A percentile compares a stretch with the other conserved stretches of the same genome.
Conservation (phyloP, 2,888 invertebrate genomes). For the Tineola bisselliella region DNA sequence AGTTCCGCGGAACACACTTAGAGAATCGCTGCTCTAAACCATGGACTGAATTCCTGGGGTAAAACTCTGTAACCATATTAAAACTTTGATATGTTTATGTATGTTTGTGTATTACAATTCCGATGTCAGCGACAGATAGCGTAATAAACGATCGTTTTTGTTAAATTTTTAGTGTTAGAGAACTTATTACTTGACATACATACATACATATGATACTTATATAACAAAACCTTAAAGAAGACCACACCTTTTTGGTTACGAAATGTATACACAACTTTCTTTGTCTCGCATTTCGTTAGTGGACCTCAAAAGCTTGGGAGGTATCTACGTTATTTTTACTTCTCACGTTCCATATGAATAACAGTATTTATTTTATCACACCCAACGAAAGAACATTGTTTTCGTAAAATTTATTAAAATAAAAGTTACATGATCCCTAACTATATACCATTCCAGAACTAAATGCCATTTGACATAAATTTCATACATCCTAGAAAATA, state of each 20-base stretch:
- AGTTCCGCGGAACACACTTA: too few relatives aligned
- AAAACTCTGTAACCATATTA: neutral
- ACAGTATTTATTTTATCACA: constrained; percentile 3
- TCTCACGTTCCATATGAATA: neutral
- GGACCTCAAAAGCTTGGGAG: neutral
- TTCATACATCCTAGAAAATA: too few relatives aligned
- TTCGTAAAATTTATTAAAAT: neutral
- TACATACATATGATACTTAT: too few relatives aligned
- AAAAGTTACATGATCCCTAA: too few relatives aligned
- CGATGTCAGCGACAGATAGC: neutral
- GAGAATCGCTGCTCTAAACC: neutral
- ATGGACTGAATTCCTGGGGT: neutral
- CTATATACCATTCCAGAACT: too few relatives aligned
- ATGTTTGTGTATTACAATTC: neutral
- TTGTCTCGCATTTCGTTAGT: neutral
- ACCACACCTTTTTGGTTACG: too few relatives aligned
- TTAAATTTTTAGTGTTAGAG: too few relatives aligned
- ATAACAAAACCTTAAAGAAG: too few relatives aligned
- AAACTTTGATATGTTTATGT: neutral
- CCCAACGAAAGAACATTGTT: neutral
- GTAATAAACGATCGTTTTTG: too few relatives aligned
- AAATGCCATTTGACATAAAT: too few relatives aligned
- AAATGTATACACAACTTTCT: too few relatives aligned
- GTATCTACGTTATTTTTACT: neutral
- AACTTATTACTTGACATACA: too few relatives aligned